Conservation (phyloP, 1,140 invertebrate genomes). For the Phymorhynchus buccinoides region DNA sequence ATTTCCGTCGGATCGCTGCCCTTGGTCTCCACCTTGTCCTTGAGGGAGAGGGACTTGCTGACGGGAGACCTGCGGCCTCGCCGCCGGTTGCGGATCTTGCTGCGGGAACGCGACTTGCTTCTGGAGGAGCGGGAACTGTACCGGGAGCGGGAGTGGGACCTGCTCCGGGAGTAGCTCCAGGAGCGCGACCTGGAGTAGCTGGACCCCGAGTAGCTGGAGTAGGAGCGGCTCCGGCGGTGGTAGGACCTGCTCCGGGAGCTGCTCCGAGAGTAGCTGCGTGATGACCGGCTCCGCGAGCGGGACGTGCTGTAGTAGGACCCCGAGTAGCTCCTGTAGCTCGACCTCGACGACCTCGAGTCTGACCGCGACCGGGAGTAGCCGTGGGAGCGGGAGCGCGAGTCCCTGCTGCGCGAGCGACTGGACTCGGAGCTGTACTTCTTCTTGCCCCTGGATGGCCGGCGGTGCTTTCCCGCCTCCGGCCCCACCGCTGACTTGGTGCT, state of each 20-base stretch:
- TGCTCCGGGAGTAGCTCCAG: constrained; percentile 31
- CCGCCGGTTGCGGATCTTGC: constrained; percentile 11
- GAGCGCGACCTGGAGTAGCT: constrained; percentile 38
- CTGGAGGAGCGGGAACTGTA: constrained; percentile 30
- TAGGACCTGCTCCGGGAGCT: constrained; percentile 51
- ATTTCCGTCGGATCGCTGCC: constrained; percentile 34
- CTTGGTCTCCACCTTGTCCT: constrained; percentile 13
- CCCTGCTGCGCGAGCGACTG: constrained; percentile 52
- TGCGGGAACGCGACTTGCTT: constrained; percentile 32
- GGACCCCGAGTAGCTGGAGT: constrained; percentile 38
- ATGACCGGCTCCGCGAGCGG: constrained; percentile 50
- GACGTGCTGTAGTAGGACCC: constrained; percentile 60
- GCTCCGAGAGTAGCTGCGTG: constrained; percentile 54
- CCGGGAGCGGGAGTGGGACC: constrained; percentile 39
- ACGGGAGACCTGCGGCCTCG: neutral
- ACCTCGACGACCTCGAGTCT: constrained; percentile 54
- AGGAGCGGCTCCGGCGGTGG: constrained; percentile 49
- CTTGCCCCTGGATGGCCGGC: constrained; percentile 44
- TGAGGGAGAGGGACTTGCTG: constrained; percentile 17
- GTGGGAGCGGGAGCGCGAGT: constrained; percentile 48
- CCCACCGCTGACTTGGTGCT: constrained; percentile 31
- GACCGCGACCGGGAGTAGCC: constrained; percentile 57
- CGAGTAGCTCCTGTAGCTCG: constrained; percentile 58
- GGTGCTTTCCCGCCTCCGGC: constrained; percentile 38
- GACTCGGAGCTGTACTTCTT: constrained; percentile 63